phyloP scores from a whole-genome alignment of 2,888 invertebrate genomes.

The Argynnis bischoffii region DNA sequence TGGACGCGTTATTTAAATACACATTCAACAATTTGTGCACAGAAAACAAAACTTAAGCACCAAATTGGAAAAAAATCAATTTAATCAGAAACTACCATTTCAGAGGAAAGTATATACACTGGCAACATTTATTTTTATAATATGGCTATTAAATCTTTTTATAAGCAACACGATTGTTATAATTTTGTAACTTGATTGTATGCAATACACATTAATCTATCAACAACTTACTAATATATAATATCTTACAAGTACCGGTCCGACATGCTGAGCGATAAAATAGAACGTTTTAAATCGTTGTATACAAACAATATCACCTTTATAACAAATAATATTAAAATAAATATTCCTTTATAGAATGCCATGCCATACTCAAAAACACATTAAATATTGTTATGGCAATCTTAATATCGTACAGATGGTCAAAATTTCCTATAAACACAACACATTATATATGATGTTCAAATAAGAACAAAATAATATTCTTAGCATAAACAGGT shows the following conservation, averaged over 20 bases:
- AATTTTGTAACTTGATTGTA: constrained; percentile 70
- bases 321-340: neutral
- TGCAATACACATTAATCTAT: constrained; percentile 72
- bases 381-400: neutral
- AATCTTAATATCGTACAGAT: neutral
- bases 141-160: constrained; percentile 40
- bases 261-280: constrained; percentile 44
- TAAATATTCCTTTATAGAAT: neutral
- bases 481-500: neutral
- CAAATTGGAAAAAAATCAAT: constrained; percentile 32
- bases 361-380: constrained; percentile 1
- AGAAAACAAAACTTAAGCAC: constrained; percentile 46
- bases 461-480: constrained; percentile 1
- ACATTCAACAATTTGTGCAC: constrained; percentile 64
- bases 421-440: no score
- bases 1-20: constrained; percentile 34
- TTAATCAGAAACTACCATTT: constrained; percentile 40
- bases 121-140: constrained; percentile 50
- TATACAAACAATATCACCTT: constrained; percentile 2
- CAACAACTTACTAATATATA: constrained; percentile 79
- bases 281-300: constrained; percentile 11
- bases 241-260: constrained; percentile 71
- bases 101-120: constrained; percentile 64
- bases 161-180: constrained; percentile 54
- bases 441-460: neutral